Base-by-base conservation (phyloP, 2,888 invertebrate genomes). In the Nineta flava region DNA sequence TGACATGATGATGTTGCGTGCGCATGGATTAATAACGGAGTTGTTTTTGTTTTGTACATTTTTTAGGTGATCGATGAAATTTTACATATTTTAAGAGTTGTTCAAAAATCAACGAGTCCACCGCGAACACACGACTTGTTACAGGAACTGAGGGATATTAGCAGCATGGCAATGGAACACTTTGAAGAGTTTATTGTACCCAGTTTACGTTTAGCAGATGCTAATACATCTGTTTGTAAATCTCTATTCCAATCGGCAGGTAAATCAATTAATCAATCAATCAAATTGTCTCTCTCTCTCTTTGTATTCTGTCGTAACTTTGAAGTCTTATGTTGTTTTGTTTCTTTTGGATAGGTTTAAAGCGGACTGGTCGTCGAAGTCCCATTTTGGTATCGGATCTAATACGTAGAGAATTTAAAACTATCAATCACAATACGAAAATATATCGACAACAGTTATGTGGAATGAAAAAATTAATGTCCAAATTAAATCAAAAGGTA, bases 121-220 rank as follows among this genome's bases (percentile, higher is more conserved):
- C 75, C 81, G 5, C 72, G 87, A 1, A 82, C 88, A 0, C 87
- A 87, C 61, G 91, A 91, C 60, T 79, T 87, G 9, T 66, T 94
- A 0, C 90, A 91, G 62, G 94, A 94, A 62, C 62, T 94, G 7
- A 70, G 94, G 0, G 94, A 94, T 58, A 87, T 94, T 53, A 92
- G 92, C 34, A 90, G 90, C 52, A 91, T 90, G 90, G 93, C 94
- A 1, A 93, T 94, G 72, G 94, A 94, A 61, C 90, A 94, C 65
- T 94, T 94, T 62, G 93, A 94, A 61, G 93, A 94, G 60, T 84
- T 87, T 61, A 87, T 94, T 54, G 68, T 78, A 47, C 81, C 82
- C 3, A 57, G 56, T 46, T 58, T 66, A 31, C 16, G 50, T n/a
- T 43, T 47, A 32, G 44, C 53, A 32, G 54, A 51, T 34, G 48